Evolutionary conservation across 2,888 invertebrate species (phyloP), one percentile per base, ranked within the genome.

Genomic region (Resseliella maxima): DNA sequence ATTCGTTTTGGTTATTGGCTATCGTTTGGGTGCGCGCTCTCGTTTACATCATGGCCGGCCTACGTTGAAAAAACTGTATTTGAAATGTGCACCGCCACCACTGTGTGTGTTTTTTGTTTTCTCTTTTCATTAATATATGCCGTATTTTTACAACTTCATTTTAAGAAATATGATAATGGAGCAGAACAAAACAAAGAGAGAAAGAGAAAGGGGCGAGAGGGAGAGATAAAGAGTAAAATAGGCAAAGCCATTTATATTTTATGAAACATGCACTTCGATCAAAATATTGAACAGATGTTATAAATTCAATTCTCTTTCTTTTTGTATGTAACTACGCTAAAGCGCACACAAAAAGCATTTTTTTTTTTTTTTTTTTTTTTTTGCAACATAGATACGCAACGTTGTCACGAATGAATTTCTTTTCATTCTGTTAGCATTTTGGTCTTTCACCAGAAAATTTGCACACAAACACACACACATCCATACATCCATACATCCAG

Each of bases 231-330:
- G n/a, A n/a, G n/a, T n/a, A 27, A 72, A 72, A 72, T 72, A 12
- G 31, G 72, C n/a, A 72, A 72, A 72, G n/a, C 72, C n/a, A 31
- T 72, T 72, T 72, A 72, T 31, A 72, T 72, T 31, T 72, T 31
- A 72, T 72, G 27, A 72, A 72, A 72, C 72, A 72, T 72, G 72
- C 72, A 72, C 72, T 72, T 72, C 72, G 72, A 72, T 72, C 72
- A 72, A 72, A 72, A 72, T 72, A 72, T 72, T 72, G 72, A 72
- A 31, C 72, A 31, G 72, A 31, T 31, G 72, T 72, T 72, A 72
- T 72, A 72, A 72, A 72, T 72, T 72, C 35, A 72, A 31, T 72
- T 59, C 24, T 59, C 59, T 50, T 18, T 50, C 12, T 50, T 50
- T 50, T 50, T 18, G 2, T 50, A 15, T 50, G 8, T 18, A 18